Base-by-base conservation (phyloP, 2,797 vertebrate species). In the Sphaeramia orbicularis region DNA sequence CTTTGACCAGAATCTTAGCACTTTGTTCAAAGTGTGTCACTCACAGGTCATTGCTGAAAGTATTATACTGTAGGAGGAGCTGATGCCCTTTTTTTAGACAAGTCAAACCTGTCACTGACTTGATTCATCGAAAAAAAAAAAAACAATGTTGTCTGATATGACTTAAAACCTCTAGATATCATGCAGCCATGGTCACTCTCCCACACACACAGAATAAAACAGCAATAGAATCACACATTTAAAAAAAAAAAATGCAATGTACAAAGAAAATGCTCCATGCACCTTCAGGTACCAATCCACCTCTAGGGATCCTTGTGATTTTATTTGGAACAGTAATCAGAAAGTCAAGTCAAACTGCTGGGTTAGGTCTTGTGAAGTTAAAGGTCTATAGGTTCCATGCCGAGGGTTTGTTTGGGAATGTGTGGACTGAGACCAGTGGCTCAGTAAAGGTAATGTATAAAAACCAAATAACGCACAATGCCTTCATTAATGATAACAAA, bases 141-240 rank as follows among this genome's bases (percentile, higher is more conserved):
- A 0, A 83, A 87, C 0, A 83, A 80, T 69, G 54, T 83, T 0
- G 45, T 84, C 21, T 13, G 0, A 14, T 87, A 87, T 76, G 76
- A 48, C 8, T 1, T 86, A 7, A 75, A 57, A 6, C 72, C 87
- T 1, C 41, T 89, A 48, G 81, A 86, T 74, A 65, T 35, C 49
- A 40, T 82, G 16, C 56, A 82, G 37, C 47, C 74, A 13, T 0
- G 9, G 0, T 40, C 82, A 84, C n/a, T 8, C 1, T 14, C 72
- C 78, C 15, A 27, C 0, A 27, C 0, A 0, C 21, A 0, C 0
- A 69, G 82, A 21, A 0, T 86, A 40, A 84, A 80, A 8, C 10
- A 30, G 80, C 76, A 19, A 66, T 80, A n/a, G 66, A 84, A 74
- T 51, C 13, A 12, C 85, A 86, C 70, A 77, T 87, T 37, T n/a